Evolutionary conservation across 2,113 vertebrate species (phyloP).

Genomic region (Thalassoma bifasciatum): DNA sequence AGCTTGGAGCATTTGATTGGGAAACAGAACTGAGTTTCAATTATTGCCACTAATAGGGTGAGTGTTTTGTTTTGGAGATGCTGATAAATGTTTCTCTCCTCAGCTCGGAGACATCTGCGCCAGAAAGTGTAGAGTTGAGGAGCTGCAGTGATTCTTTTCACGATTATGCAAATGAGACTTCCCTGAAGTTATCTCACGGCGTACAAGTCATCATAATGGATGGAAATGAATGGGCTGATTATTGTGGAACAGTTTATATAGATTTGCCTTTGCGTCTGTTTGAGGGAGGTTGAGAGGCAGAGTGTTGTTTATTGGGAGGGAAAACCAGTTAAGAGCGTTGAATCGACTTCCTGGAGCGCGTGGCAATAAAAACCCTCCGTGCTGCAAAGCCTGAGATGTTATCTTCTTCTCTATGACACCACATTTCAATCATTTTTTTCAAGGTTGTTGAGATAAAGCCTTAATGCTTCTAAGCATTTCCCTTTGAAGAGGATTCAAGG

Average conservation of each 20-base stretch:
- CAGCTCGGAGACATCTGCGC: constrained; percentile 50
- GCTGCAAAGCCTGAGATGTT: constrained; percentile 50
- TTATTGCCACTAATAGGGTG: constrained; percentile 68
- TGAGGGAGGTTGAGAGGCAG: constrained; percentile 5
- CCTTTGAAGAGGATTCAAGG: constrained; percentile 61
- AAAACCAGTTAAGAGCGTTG: constrained; percentile 29
- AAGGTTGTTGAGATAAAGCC: constrained; percentile 70
- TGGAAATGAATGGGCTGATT: constrained; percentile 58
- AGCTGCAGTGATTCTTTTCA: constrained; percentile 26
- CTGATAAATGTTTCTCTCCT: constrained; percentile 55
- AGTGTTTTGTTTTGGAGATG: constrained; percentile 65
- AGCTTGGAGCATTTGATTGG: constrained; percentile 56
- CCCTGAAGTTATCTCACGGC: constrained; percentile 56
- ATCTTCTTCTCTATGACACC: constrained; percentile 61
- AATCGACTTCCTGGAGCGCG: constrained; percentile 20
- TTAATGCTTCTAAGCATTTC: constrained; percentile 50
- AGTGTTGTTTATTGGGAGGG: constrained; percentile 37
- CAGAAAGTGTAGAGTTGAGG: constrained; percentile 18
- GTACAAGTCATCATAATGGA: constrained; percentile 45
- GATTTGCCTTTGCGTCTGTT: constrained; percentile 13
- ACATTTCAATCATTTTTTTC: constrained; percentile 72
- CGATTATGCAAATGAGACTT: constrained; percentile 58
- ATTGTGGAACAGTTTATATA: constrained; percentile 21
- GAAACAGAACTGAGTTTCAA: constrained; percentile 64
- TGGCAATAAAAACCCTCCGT: constrained; percentile 11